These are phyloP conservation scores for Cyclophora punctaria DNA, from an alignment of 2,888 invertebrate species.

Conservation along the genomic window DNA sequence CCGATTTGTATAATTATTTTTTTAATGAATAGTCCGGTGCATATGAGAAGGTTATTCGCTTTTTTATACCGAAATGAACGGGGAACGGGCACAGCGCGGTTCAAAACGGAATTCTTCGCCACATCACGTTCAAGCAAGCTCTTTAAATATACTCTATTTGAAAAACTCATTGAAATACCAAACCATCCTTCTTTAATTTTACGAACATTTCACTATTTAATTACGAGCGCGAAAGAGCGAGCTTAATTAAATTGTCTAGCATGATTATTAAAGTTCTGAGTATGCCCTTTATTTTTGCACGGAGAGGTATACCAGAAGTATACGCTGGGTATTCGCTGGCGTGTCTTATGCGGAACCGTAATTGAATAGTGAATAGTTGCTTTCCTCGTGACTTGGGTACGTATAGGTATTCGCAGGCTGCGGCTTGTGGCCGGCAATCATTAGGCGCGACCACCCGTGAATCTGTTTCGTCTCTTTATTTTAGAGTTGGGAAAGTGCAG, in stretches of 20 bases:
- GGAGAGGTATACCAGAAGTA: conserved; percentile 3
- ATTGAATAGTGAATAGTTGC: conserved; percentile 36
- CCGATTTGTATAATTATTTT: too few species aligned
- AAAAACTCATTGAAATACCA: too few species aligned
- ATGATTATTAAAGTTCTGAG: conserved; percentile 24
- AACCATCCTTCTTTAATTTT: too few species aligned
- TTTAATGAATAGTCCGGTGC: too few species aligned
- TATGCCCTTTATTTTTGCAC: conserved; percentile 28
- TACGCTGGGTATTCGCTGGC: conserved; percentile 13
- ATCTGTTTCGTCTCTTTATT: conserved; percentile 33
- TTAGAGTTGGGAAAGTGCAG: conserved; percentile 13
- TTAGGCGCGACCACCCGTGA: conserved; percentile 50
- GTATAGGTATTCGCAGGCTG: conserved; percentile 12
- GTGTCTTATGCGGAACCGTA: conserved; percentile 30
- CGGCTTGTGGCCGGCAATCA: conserved; percentile 35
- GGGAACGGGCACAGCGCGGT: too few species aligned
- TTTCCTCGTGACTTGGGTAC: conserved; percentile 29
- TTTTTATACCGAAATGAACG: too few species aligned
- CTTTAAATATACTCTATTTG: too few species aligned
- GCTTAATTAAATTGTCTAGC: conserved; percentile 23
- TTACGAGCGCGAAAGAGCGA: neutral
- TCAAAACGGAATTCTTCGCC: too few species aligned
- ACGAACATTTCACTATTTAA: conserved; percentile 1
- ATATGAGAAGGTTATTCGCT: too few species aligned
- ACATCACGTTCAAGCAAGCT: too few species aligned